Base-by-base conservation (phyloP, 2,888 invertebrate species). In the Amiota mariae region DNA sequence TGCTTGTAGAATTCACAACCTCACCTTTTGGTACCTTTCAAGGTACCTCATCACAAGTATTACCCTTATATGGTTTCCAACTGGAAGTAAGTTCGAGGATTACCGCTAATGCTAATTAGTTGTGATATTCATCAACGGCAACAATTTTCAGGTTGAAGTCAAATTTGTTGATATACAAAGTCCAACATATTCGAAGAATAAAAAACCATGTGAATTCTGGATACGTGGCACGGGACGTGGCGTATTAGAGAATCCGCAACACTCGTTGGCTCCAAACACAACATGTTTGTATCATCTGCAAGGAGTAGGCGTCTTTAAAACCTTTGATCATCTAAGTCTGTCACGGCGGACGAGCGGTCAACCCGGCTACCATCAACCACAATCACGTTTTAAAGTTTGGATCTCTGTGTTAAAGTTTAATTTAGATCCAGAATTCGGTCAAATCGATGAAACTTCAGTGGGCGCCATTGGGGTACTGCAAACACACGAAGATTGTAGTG, bases 1-100 rank as follows among this genome's bases (percentile, higher is more conserved):
- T 97, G 81, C 91, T 97, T 78, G 96, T 97, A 47, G 96, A 96
- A 91, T 96, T 97, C 89, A 95, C 95, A 76, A 96, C 96, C 63
- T 96, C 96, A 20, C 95, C 96, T 8, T 97, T 94, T 88, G 97
- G 97, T 79, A 96, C 96, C 78, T 96, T 97, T 90, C 87, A 88
- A 70, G 92, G 96, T 80, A 94, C 95, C 88, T 95, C 96, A 4
- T 93, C 94, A 15, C 94, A 95, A 46, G 91, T 93, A 61, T 93
- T 95, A 88, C 94, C 95, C 2, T 91, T 97, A 67, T 95, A 96
- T 88, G 97, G 97, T 78, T 97, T 97, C 90, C 97, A 97, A 87
- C 91, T 97, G 70, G 96, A 97, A 92, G 95, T 97, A 78, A 94
- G 83, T 81, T 66, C 1, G 1, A 47, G 13, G 6, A 18, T 59